Base-by-base conservation (phyloP, 2,888 invertebrate species). In the Hypolimnas misippus region DNA sequence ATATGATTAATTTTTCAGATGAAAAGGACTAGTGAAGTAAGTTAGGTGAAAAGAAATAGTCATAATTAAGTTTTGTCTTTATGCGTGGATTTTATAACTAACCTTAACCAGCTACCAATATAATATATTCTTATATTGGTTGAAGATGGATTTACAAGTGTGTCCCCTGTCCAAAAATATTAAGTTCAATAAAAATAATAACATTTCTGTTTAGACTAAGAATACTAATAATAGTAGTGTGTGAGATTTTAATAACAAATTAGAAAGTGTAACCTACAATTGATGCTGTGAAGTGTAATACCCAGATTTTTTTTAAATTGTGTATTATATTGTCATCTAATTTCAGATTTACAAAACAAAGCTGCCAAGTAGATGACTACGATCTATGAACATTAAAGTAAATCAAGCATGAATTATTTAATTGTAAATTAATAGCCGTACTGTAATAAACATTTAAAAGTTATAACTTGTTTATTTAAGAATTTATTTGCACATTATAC, bases 21-120 rank as follows among this genome's bases (percentile, higher is more conserved):
- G 87, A 88, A 67, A 87, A 85, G 82, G 84, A 86, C 8, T 89
- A 87, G 82, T 66, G 56, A 51, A 54, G 80, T 86, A 81, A 84
- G 85, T 84, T 84, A 84, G 84, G 81, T 70, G 44, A 53, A 57
- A 50, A 55, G 40, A 64, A 63, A n/a, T 50, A 42, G 63, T 46
- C n/a, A n/a, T 12, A n/a, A 21, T n/a, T 19, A 17, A 17, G 63
- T 62, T 61, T 49, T 42, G 56, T 33, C 60, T 42, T 52, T 49
- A 52, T 64, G 62, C 63, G 64, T 66, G n/a, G 67, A 64, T 54
- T 21, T 60, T 60, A 46, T 53, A 62, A 68, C 66, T 70, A 70
- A 72, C 67, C 63, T 57, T 25, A 29, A 5, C 5, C 14, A 7
- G 29, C 14, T 25, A n/a, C 21, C n/a, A 21, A 19, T 46, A 21